These are phyloP conservation scores for Sialia sialis DNA, from an alignment of 2,113 vertebrate genomes.

Conservation along the genomic window DNA sequence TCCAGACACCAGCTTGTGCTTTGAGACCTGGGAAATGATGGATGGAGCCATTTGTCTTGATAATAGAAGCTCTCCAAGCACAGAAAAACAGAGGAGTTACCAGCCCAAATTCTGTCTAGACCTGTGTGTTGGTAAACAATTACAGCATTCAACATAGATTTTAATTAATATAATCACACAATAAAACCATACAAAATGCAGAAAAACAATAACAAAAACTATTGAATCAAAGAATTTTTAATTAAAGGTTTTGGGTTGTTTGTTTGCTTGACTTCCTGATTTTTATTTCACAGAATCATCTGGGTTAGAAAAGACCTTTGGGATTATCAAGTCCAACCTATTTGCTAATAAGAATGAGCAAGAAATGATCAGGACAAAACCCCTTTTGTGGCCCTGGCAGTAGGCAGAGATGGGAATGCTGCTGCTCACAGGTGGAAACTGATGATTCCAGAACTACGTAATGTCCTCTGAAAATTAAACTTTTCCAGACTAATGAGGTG, in stretches of 20 bases:
- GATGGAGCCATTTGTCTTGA: neutral
- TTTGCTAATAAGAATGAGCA: neutral
- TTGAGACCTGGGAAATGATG: neutral
- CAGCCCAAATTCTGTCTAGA: neutral
- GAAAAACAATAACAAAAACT: neutral
- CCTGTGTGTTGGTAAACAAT: neutral
- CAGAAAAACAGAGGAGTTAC: neutral
- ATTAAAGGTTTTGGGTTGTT: neutral
- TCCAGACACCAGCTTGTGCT: neutral
- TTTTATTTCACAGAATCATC: neutral
- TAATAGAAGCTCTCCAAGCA: neutral
- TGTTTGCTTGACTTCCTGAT: neutral
- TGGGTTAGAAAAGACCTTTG: neutral
- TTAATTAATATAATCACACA: neutral
- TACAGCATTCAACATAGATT: neutral
- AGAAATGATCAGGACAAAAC: neutral
- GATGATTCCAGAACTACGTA: accelerated
- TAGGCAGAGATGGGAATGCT: neutral
- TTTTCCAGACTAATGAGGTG: neutral
- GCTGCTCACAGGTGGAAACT: neutral
- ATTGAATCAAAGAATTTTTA: neutral
- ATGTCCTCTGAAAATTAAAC: neutral
- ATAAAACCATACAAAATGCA: neutral
- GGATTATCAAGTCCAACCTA: neutral
- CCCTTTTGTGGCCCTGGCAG: neutral